Evolutionary conservation across 2,113 vertebrate genomes (phyloP), one percentile per base, ranked within the genome.

Genomic region (Oophaga pumilio): DNA sequence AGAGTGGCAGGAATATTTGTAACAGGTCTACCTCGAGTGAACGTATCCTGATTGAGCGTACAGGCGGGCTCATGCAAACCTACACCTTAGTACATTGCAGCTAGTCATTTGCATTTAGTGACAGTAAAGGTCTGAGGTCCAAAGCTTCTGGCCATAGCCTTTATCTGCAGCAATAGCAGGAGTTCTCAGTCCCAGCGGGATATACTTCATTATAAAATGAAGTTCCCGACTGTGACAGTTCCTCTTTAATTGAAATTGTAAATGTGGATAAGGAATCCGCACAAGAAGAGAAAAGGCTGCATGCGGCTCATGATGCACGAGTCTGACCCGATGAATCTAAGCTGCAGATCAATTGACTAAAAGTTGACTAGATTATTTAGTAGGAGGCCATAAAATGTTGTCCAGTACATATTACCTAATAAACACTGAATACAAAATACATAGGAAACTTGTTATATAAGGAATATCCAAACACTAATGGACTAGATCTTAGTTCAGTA

Each of bases 171-270:
- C 14, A 73, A 73, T 73, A 73, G 14, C 26, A 73, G 69, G 69
- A 73, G 69, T 73, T 73, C 69, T 73, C 2, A 18, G 28, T 73
- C 69, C 69, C 15, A 73, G 69, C 8, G 28, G 69, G 28, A 17
- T 43, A 73, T 73, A 33, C 26, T 73, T 73, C 28, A 73, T 43
- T 73, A 73, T 18, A 43, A 73, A 43, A 43, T 73, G 69, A 73
- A 24, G 28, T 73, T 73, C 28, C 69, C 69, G 43, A 73, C 28
- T 17, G 69, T 73, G 28, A 73, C 28, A 43, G 15, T 43, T 43
- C 69, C 64, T 43, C 28, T 43, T 43, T 73, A 73, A 73, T 43
- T 73, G 69, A 73, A 73, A 73, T 18, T 73, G 28, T 73, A 73
- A 73, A 73, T 73, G 69, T 33, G 69, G 69, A 71, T 71, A 71